phyloP scores from a whole-genome alignment of 1,140 invertebrate genomes.

The Formica selysi region DNA sequence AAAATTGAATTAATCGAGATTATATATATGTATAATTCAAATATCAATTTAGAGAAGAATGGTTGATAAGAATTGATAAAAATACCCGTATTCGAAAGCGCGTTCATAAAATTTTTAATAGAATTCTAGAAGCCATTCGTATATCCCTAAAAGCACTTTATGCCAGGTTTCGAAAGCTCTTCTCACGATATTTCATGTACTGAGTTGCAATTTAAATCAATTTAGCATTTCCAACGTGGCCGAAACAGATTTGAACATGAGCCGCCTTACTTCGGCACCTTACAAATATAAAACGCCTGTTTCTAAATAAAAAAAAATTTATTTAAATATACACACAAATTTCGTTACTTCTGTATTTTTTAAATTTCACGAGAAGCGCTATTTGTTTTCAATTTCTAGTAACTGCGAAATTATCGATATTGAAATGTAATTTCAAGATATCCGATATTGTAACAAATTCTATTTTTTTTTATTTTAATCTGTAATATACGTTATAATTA shows the following conservation, averaged over 20 bases:
- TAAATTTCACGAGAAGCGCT: neutral
- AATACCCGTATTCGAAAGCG: constrained; percentile 2
- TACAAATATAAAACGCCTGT: neutral
- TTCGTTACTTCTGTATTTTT: neutral
- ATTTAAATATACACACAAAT: neutral
- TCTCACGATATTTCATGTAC: constrained; percentile 3
- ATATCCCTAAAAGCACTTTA: neutral
- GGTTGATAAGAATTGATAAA: neutral
- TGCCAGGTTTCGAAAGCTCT: neutral
- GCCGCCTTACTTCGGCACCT: constrained; percentile 12
- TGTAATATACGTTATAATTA: neutral
- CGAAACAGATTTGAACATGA: neutral
- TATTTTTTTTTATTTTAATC: neutral
- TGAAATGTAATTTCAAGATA: constrained; percentile 34
- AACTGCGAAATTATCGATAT: constrained; percentile 19
- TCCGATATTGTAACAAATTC: constrained; percentile 14
- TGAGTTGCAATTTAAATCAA: constrained; percentile 21
- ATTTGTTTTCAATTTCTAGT: constrained; percentile 25
- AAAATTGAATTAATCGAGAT: constrained; percentile 12
- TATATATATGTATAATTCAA: neutral
- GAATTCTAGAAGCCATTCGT: constrained; percentile 8
- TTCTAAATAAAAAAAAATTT: neutral
- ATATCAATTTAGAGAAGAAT: neutral
- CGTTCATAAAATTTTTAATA: constrained; percentile 44
- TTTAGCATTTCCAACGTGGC: neutral